These are phyloP conservation scores for Calameuta pallipes DNA, from an alignment of 2,888 invertebrate genomes.

Conservation along the genomic window DNA sequence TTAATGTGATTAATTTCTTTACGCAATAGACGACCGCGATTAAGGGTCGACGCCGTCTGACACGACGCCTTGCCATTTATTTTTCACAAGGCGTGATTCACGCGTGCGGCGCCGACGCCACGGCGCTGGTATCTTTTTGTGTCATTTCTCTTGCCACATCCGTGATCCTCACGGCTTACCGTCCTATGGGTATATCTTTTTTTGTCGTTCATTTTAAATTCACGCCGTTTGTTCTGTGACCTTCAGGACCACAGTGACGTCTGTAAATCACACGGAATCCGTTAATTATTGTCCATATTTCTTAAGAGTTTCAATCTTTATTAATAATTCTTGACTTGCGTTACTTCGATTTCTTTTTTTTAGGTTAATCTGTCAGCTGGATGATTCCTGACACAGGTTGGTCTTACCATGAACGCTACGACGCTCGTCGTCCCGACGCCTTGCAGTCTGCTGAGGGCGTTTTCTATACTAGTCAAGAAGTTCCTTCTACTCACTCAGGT, in stretches of 20 bases:
- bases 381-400: not conserved
- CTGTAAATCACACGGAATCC: not conserved
- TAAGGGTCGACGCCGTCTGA: not conserved
- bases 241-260: not conserved
- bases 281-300: not conserved
- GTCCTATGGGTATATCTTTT: conserved; percentile 20
- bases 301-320: not conserved
- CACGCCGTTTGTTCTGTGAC: not conserved
- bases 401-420: not conserved
- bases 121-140: conserved; percentile 39
- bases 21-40: not conserved
- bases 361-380: not conserved
- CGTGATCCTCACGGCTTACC: not conserved
- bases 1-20: not conserved
- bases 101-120: conserved; percentile 44
- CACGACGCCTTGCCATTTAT: conserved; percentile 37
- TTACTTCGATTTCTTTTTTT: not conserved
- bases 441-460: not conserved
- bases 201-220: not conserved
- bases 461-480: not conserved
- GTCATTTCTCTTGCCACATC: conserved; percentile 25
- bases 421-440: not conserved
- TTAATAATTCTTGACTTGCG: not conserved
- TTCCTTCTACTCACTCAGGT: not conserved
- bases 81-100: conserved; percentile 48